Conservation (phyloP, 2,888 invertebrate genomes). For the Panopea generosa region DNA sequence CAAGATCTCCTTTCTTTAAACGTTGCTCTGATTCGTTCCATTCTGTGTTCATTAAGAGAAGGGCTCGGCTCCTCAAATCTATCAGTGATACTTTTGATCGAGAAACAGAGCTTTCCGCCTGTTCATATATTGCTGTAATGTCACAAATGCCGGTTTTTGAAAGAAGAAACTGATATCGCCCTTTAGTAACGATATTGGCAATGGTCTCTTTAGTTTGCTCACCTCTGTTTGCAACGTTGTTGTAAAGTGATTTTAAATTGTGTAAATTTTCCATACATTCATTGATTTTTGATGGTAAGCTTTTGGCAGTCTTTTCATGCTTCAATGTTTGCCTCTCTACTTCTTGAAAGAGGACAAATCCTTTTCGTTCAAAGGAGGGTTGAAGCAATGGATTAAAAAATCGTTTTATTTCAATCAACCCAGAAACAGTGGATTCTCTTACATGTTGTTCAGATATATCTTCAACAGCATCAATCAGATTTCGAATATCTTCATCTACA, state of each 20-base stretch:
- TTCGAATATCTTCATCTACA: constrained; percentile 66
- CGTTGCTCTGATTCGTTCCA: constrained; percentile 15
- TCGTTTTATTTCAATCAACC: constrained; percentile 64
- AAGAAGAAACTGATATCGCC: constrained; percentile 42
- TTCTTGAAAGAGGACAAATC: constrained; percentile 24
- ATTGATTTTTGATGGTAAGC: constrained; percentile 51
- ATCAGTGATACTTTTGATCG: constrained; percentile 38
- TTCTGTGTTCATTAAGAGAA: constrained; percentile 53
- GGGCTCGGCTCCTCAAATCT: constrained; percentile 53
- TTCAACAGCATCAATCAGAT: constrained; percentile 71
- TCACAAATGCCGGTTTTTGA: background rate
- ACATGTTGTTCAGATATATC: constrained; percentile 71
- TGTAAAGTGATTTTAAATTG: constrained; percentile 62
- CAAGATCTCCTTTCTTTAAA: constrained; percentile 10
- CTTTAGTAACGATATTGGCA: constrained; percentile 48
- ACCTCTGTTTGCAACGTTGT: constrained; percentile 67
- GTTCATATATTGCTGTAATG: constrained; percentile 35
- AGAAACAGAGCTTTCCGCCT: constrained; percentile 23
- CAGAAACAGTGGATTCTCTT: constrained; percentile 66
- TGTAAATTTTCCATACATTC: constrained; percentile 62
- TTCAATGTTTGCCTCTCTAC: constrained; percentile 17
- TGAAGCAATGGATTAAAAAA: constrained; percentile 57
- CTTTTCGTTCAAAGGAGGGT: constrained; percentile 5
- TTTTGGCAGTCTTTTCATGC: background rate
- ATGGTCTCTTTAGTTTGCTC: constrained; percentile 66